phyloP scores from a whole-genome alignment of 2,888 invertebrate species.

The Caenorhabditis sp. region DNA sequence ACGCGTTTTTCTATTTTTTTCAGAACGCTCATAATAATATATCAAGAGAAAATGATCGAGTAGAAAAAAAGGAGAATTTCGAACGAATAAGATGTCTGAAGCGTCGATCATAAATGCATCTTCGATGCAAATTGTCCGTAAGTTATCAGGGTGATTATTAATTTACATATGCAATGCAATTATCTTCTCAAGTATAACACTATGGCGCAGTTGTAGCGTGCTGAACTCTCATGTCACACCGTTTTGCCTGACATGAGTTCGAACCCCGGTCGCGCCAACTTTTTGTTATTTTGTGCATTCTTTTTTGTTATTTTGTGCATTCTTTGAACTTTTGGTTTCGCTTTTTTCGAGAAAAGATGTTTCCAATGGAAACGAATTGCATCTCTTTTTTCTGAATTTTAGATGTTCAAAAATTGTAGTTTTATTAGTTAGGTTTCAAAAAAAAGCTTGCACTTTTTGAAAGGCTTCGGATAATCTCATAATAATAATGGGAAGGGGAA shows the following conservation, averaged over 20 bases:
- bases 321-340: too few relatives aligned
- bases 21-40: not conserved
- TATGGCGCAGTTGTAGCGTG: too few relatives aligned
- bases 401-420: not conserved
- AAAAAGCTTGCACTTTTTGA: conserved; percentile 7
- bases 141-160: too few relatives aligned
- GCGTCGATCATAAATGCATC: conserved; percentile 35
- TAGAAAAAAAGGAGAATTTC: conserved; percentile 6
- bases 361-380: conserved; percentile 1
- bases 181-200: too few relatives aligned
- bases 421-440: conserved; percentile 12
- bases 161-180: too few relatives aligned
- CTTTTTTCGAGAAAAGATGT: too few relatives aligned
- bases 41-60: conserved; percentile 26
- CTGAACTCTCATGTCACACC: too few relatives aligned
- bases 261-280: too few relatives aligned
- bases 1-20: too few relatives aligned
- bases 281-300: too few relatives aligned
- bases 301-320: too few relatives aligned
- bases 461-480: not conserved
- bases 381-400: not conserved
- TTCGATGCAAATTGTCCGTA: conserved; percentile 41
- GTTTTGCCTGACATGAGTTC: too few relatives aligned
- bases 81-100: conserved; percentile 25
- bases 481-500: not conserved